phyloP scores from a whole-genome alignment of 2,888 invertebrate genomes.

The Fragum sueziense region DNA sequence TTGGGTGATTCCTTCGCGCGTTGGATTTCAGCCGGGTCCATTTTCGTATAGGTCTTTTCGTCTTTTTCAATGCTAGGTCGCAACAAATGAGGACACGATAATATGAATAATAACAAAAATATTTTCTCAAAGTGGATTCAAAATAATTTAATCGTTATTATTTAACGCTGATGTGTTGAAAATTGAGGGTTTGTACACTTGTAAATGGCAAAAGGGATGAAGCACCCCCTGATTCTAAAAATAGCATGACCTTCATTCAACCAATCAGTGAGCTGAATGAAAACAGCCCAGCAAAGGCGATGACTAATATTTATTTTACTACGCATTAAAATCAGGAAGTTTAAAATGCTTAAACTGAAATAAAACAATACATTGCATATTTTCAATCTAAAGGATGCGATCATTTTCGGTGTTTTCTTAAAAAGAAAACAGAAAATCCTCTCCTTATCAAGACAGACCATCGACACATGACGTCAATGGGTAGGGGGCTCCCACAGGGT shows the following conservation, averaged over 20 bases:
- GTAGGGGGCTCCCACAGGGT: background rate
- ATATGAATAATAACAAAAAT: too few relatives aligned
- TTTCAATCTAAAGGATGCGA: too few relatives aligned
- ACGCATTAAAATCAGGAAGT: slow-evolving; percentile 8
- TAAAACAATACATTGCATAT: too few relatives aligned
- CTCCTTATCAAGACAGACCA: slow-evolving; percentile 11
- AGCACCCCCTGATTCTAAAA: background rate
- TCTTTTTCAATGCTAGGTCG: background rate
- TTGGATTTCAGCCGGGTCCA: background rate
- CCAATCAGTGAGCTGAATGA: slow-evolving; percentile 24
- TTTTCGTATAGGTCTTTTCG: background rate
- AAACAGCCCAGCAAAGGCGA: slow-evolving; percentile 13
- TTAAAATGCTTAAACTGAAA: too few relatives aligned
- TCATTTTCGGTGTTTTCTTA: too few relatives aligned
- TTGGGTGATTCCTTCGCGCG: slow-evolving; percentile 16
- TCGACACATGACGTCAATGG: slow-evolving; percentile 15
- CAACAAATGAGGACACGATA: too few relatives aligned
- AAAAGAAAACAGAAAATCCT: background rate
- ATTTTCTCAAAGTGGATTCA: too few relatives aligned
- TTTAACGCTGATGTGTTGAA: too few relatives aligned
- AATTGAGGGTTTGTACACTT: too few relatives aligned
- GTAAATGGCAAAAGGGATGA: too few relatives aligned
- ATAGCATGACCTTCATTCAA: background rate
- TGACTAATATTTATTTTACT: slow-evolving; percentile 21
- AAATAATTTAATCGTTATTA: too few relatives aligned